phyloP scores from a whole-genome alignment of 2,797 vertebrate genomes.

The Pelodytes ibericus region DNA sequence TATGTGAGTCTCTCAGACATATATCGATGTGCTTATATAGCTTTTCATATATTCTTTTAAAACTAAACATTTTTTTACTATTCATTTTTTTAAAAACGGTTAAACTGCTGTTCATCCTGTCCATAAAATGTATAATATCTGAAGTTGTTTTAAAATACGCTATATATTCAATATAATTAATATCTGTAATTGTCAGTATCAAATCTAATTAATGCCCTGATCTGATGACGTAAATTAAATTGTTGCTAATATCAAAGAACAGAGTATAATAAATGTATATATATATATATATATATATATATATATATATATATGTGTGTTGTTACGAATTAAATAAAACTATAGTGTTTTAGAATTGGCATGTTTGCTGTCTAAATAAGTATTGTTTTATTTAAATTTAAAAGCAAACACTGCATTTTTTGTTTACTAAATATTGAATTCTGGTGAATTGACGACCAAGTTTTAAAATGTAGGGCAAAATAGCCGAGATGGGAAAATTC shows the following conservation, averaged over 20 bases:
- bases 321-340: no score
- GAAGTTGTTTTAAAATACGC: constrained; percentile 22
- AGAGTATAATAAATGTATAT: neutral
- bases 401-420: no score
- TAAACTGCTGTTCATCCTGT: neutral
- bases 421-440: no score
- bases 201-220: constrained; percentile 38
- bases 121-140: constrained; percentile 16
- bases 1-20: neutral
- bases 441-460: no score
- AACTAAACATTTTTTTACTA: neutral
- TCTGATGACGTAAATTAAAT: neutral
- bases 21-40: neutral
- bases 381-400: no score
- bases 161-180: constrained; percentile 11
- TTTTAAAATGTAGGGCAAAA: no score
- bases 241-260: neutral
- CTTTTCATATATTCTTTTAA: neutral
- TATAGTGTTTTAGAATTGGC: no score
- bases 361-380: no score
- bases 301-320: no score
- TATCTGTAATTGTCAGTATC: constrained; percentile 16
- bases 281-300: no score
- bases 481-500: no score
- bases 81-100: neutral